Evolutionary conservation across 2,888 invertebrate species (phyloP).

Genomic region (Drosophila macrospina): DNA sequence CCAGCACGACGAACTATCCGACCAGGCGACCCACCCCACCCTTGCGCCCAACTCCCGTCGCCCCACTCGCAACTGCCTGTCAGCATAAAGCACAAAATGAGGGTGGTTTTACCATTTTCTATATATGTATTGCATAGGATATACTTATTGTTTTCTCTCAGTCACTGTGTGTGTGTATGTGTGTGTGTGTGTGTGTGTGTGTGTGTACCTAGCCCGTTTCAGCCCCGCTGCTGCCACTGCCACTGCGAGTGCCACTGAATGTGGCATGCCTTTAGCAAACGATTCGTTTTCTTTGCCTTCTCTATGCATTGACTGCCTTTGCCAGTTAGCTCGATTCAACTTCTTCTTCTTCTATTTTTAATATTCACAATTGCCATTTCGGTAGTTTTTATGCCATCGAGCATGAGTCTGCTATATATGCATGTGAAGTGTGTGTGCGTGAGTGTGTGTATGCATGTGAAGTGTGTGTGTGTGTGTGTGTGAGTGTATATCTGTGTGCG

Average conservation of each 20-base stretch:
- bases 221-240: conserved; percentile 24
- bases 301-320: conserved; percentile 61
- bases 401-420: conserved; percentile 18
- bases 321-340: conserved; percentile 37
- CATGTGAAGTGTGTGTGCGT: conserved; percentile 42
- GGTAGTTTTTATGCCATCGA: conserved; percentile 71
- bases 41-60: background rate
- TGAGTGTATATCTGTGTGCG: conserved; percentile 57
- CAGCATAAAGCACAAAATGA: conserved; percentile 46
- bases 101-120: conserved; percentile 77
- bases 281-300: conserved; percentile 61
- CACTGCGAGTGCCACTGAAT: conserved; percentile 11
- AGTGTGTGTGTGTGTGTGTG: conserved; percentile 33
- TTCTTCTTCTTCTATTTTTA: conserved; percentile 62
- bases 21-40: conserved; percentile 4
- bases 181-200: conserved; percentile 39
- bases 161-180: conserved; percentile 26
- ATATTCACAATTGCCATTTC: conserved; percentile 80
- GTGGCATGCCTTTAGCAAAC: conserved; percentile 67
- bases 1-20: conserved; percentile 8
- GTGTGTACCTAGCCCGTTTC: conserved; percentile 28
- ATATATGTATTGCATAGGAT: conserved; percentile 33
- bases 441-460: conserved; percentile 8
- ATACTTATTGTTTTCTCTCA: conserved; percentile 50
- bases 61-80: conserved; percentile 9